Evolutionary conservation across 1,140 invertebrate species (phyloP).

Genomic region (Bombus confusus): DNA sequence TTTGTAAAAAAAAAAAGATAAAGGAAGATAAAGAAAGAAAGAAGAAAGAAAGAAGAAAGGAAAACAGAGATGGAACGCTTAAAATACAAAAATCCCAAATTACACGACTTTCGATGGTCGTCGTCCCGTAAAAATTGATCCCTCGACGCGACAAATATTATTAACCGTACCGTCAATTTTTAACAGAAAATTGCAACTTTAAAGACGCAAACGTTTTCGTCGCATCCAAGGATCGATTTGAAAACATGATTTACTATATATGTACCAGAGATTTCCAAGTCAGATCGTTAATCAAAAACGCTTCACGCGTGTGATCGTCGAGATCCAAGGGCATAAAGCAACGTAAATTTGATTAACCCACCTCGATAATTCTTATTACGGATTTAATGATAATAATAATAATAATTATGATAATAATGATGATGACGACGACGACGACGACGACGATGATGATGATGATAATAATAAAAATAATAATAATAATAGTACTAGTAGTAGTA

Average conservation of each 20-base stretch:
- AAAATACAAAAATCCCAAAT: neutral
- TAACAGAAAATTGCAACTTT: neutral
- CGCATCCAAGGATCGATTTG: neutral
- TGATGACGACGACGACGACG: no score
- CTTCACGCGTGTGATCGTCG: neutral
- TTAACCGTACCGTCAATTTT: neutral
- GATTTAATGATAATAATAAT: slow-evolving; percentile 47
- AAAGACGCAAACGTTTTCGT: neutral
- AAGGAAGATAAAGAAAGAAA: neutral
- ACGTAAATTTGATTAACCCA: slow-evolving; percentile 52
- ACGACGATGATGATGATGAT: slow-evolving; percentile 63
- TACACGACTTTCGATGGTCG: neutral
- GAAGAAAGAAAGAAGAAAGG: neutral
- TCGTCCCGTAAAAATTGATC: neutral
- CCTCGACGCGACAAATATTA: neutral
- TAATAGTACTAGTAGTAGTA: neutral
- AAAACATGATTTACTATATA: neutral
- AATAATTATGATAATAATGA: slow-evolving; percentile 32
- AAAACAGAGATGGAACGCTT: no score
- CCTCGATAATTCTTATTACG: slow-evolving; percentile 52
- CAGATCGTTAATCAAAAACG: neutral
- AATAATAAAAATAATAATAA: slow-evolving; percentile 66
- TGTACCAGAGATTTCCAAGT: neutral
- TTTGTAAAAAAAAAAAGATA: neutral
- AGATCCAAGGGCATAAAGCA: slow-evolving; percentile 43